Percentiles rank a stretch among this genome's conserved stretches.
phyloP scores from a whole-genome alignment of 1,140 invertebrate species.

The Listronotus bonariensis region DNA sequence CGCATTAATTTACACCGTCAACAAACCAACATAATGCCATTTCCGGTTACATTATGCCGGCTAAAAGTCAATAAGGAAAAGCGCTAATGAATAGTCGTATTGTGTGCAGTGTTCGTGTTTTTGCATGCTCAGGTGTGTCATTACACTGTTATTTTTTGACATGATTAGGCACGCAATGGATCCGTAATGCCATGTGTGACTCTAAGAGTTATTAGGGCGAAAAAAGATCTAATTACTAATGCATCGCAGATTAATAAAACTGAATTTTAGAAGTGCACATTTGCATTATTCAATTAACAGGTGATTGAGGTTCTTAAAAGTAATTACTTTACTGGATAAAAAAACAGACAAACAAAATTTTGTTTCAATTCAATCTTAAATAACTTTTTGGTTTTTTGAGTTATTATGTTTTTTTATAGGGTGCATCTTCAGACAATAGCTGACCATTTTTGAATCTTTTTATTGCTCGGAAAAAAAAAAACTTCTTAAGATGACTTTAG shows the following conservation, averaged over 20 bases:
- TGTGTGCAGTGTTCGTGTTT: conserved; percentile 24
- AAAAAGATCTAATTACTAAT: background rate
- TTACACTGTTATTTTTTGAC: conserved; percentile 19
- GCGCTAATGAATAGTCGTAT: conserved; percentile 20
- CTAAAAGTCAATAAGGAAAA: conserved; percentile 28
- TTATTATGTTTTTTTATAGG: too few relatives aligned
- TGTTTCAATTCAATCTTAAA: too few relatives aligned
- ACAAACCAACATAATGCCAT: conserved; percentile 24
- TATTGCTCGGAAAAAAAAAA: too few relatives aligned
- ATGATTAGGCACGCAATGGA: conserved; percentile 9
- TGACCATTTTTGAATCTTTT: too few relatives aligned
- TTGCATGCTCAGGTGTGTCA: conserved; percentile 29
- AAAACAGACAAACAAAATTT: too few relatives aligned
- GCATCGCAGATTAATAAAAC: background rate
- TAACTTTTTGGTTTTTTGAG: too few relatives aligned
- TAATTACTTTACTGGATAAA: too few relatives aligned
- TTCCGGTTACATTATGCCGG: conserved; percentile 31
- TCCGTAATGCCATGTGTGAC: background rate
- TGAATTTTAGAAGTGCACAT: too few relatives aligned
- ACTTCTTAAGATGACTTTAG: too few relatives aligned
- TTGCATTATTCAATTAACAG: too few relatives aligned
- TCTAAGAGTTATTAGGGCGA: background rate
- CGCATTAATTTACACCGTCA: conserved; percentile 28
- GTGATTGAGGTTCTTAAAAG: too few relatives aligned
- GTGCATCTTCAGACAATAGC: too few relatives aligned